Evolutionary conservation across 1,140 invertebrate species (phyloP), one percentile per base, ranked within the genome.

Genomic region (Vanessa tameamea): DNA sequence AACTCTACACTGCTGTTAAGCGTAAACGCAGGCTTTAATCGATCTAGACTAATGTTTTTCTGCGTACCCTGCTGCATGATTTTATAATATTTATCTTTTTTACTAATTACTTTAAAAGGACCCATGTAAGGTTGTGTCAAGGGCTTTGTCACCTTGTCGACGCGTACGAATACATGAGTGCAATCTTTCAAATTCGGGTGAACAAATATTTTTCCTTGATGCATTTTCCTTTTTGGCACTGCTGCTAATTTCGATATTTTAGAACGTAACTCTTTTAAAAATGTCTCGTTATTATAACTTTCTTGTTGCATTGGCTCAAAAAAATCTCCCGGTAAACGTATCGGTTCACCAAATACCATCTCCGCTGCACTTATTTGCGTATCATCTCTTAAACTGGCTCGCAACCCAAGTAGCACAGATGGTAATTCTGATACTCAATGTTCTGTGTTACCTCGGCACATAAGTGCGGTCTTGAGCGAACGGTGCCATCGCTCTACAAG

Each of bases 151-250:
- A n/a, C n/a, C n/a, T n/a, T n/a, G n/a, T n/a, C n/a, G 61, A n/a
- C 69, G 65, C 6, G 48, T 14, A 64, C 48, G 43, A 43, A 75
- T 59, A 69, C 67, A n/a, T 59, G 67, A 37, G 63, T 75, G 48
- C 73, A 75, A n/a, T 65, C 47, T 50, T 64, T 55, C 4, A 75
- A 31, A 8, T 75, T 67, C 47, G 67, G 73, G 47, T 75, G 73
- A 20, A 75, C 9, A 31, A 70, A 75, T 16, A 75, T 75, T 65
- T 70, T 66, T 23, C 48, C 63, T 47, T 70, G 61, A 57, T 57
- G 50, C 13, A 50, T 50, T 50, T 16, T 14, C n/a, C n/a, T 64
- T 51, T 64, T 43, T 26, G 59, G 47, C 26, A 64, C 47, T 16
- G 37, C 37, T 43, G 37, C 37, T 43, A 71, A 48, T 16, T 71